Base-by-base conservation (phyloP, 1,140 invertebrate species). In the Medauroidea extradentata region DNA sequence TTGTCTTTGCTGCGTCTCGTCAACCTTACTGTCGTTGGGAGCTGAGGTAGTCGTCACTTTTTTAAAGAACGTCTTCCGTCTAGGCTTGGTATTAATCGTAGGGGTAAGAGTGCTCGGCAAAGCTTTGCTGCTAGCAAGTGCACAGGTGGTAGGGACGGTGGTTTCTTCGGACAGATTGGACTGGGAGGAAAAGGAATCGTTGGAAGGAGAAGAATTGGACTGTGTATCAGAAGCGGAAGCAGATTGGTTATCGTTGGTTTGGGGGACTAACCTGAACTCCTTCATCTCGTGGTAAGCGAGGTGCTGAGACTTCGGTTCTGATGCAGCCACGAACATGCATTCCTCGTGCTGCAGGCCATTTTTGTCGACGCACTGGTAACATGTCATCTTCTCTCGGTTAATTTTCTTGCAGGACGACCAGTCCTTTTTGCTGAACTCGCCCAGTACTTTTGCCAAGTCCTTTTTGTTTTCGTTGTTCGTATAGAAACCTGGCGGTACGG, bases 381-480 rank as follows among this genome's bases (percentile, higher is more conserved):
- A 89, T 3, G 86, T 88, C 85, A 89, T 87, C 25, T 83, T 82
- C 61, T 86, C 82, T 63, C 85, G 85, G 54, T 82, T 77, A 0
- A 83, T 75, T 67, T 86, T 87, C 65, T 86, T 85, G 66, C 87
- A 89, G 3, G 81, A 77, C 2, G 85, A 84, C 52, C 85, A 73
- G 66, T 89, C 85, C 67, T 87, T 85, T 59, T 82, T 80, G 21
- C 79, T 79, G 61, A 88, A 87, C 63, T 87, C 85, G 19, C 82
- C 81, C 60, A 88, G 71, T 34, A 86, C 83, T 65, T 83, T 81
- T 69, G 86, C 83, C 14, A 88, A 83, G 61, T 87, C 82, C 64
- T 84, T 82, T 62, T 63, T 63, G 25, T 63, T 51, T 14, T 57
- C 60, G 16, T 51, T 46, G 43, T 62, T 29, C 9, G 48, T 27